phyloP scores from a whole-genome alignment of 2,113 vertebrate species.

The Xenopus tropicalis region UCB_Xtro_10.0 CM004448.2:80729501-80730000 shows the following conservation, averaged over 20 bases:
- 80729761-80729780: background rate
- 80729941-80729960: too few species aligned
- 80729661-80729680: background rate
- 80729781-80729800: background rate
- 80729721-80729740: background rate
- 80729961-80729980: too few species aligned
- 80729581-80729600: constrained; percentile 1
- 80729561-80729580: background rate
- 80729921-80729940: too few species aligned
- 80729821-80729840: too few species aligned
- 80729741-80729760: background rate
- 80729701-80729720: background rate
- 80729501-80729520: background rate
- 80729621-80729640: constrained; percentile 1
- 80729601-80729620: constrained; percentile 4
- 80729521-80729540: background rate
- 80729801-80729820: background rate
- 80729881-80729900: too few species aligned
- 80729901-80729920: too few species aligned
- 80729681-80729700: constrained; percentile 2
- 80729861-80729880: too few species aligned
- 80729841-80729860: too few species aligned
- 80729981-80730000: too few species aligned
- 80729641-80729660: background rate
- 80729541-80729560: background rate